Evolutionary conservation across 2,113 vertebrate genomes (phyloP), one percentile per base, ranked within the genome.

Genomic region (Ptilorrhoa leucosticta): DNA sequence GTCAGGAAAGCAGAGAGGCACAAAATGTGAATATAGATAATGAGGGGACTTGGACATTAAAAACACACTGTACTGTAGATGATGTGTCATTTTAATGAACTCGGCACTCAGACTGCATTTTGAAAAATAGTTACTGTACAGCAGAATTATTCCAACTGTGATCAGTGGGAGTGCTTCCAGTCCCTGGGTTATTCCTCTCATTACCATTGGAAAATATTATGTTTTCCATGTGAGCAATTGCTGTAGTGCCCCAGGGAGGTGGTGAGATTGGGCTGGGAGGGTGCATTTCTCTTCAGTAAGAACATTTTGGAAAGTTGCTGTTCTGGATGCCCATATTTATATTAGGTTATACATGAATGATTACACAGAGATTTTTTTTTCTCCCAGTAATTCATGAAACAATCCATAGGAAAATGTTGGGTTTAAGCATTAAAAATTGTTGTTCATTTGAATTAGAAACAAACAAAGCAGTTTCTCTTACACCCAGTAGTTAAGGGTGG

Each of bases 171-270:
- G 65, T 58, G 78, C 90, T 95, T 89, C 90, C 84, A 89, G 87
- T 84, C 84, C 75, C 68, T 65, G 84, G 54, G 78, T 93, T 94
- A 90, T 85, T 96, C 95, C 57, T 96, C 94, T 96, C 84, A 96
- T 96, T 97, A 96, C 73, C 94, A 76, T 76, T 89, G 76, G 84
- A 93, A 95, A 95, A 94, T 96, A 91, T 87, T 81, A 53, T 88
- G 87, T 95, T 96, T 94, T 93, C 82, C 75, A 20, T 88, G 26
- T 58, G 60, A 90, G 82, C 89, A 83, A 72, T 96, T 93, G 93
- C 91, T 94, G 84, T 53, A 80, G 85, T 88, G 91, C 95, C 93
- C 78, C 87, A 80, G 93, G 94, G 93, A 93, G 83, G 89, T 24
- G 22, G 8, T 37, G 63, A 31, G 50, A 79, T 87, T 82, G 87